Percentiles rank a stretch among this genome's conserved stretches.
These are phyloP conservation scores for Bemisia tabaci DNA, from an alignment of 1,140 invertebrate species.

Conservation along the genomic window DNA sequence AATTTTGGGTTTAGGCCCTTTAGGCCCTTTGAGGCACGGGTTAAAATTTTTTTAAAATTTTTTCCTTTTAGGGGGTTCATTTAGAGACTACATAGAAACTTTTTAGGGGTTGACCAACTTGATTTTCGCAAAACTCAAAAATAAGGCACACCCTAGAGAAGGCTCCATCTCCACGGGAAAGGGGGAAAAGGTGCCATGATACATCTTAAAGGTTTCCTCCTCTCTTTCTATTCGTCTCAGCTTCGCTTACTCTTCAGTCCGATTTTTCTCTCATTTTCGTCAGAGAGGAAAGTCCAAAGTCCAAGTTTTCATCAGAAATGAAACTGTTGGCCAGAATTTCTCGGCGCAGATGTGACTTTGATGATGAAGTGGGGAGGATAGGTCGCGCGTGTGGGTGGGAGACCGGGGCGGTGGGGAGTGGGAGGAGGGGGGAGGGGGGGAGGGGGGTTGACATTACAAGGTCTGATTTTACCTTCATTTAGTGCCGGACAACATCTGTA, in stretches of 20 bases:
- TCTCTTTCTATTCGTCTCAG: not conserved
- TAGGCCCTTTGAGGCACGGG: no score
- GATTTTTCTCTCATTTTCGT: no score
- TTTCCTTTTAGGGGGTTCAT: no score
- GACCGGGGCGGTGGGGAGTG: not conserved
- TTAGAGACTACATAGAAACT: no score
- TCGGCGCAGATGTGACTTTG: not conserved
- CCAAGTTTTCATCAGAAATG: not conserved
- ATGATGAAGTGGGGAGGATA: not conserved
- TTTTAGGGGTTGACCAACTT: no score
- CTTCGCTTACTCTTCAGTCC: not conserved
- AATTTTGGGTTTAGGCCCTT: no score
- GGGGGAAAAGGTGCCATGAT: not conserved
- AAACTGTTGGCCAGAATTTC: not conserved
- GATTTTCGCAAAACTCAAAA: no score
- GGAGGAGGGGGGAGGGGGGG: no score
- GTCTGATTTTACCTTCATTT: not conserved
- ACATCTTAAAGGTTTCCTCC: not conserved
- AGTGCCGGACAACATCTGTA: not conserved
- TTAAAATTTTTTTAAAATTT: no score
- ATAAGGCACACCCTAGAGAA: no score
- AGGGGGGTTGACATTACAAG: not conserved
- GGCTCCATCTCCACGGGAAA: not conserved
- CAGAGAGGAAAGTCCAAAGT: not conserved
- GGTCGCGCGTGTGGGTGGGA: no score